These are phyloP conservation scores for human DNA, from an alignment of 2,113 vertebrate genomes.

Conservation along the genomic window GRCh38 chr7:106703501-106704000, in stretches of 20 bases:
- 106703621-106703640: background rate
- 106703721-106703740: background rate
- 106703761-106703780: background rate
- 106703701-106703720: background rate
- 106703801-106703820: background rate
- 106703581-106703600: background rate
- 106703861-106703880: background rate
- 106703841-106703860: background rate
- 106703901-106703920: background rate
- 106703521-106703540: background rate
- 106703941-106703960: background rate
- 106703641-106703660: background rate
- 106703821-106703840: background rate
- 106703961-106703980: background rate
- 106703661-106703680: background rate
- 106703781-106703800: background rate
- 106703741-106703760: background rate
- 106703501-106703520: background rate
- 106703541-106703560: background rate
- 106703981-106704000: background rate
- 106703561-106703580: background rate
- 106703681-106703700: background rate
- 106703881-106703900: background rate
- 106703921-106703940: background rate
- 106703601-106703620: background rate